Evolutionary conservation across 1,140 invertebrate genomes (phyloP), one percentile per base, ranked within the genome.

Genomic region (Drosophila nebulosa): DNA sequence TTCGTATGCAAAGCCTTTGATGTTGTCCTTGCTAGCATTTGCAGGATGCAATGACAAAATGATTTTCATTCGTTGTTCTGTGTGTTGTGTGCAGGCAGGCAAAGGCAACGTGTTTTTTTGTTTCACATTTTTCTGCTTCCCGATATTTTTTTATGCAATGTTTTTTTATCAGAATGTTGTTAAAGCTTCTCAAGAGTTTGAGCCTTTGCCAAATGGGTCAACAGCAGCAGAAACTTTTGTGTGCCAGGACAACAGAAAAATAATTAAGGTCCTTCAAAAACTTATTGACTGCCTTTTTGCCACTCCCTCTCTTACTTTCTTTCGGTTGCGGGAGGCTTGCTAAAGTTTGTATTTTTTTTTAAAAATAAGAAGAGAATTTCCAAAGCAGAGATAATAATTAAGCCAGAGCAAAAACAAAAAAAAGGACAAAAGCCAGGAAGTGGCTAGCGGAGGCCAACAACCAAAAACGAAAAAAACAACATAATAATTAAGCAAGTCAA

Each of bases 1-100:
- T 85, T 85, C 69, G 66, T 85, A 88, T 85, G 81, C 81, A 85
- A 85, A 85, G 81, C 78, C 83, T 85, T 86, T 85, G 81, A 85
- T 85, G 81, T 74, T 78, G 81, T 81, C 83, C 83, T 85, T 86
- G 77, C 16, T 52, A 18, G 26, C 52, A n/a, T 16, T 55, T 16
- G 14, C 26, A 55, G 26, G n/a, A 55, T 55, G 52, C 52, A 55
- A 55, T 55, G 52, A 30, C 26, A 27, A 53, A 53, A 53, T 53
- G 26, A 30, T 26, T 53, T 42, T 59, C 53, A 16, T 56, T 56
- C 16, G 26, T 27, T 12, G 14, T 30, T n/a, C 5, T 55, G 52
- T 42, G 39, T 42, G 39, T 42, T 42, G 39, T 42, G 39, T 42
- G 39, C 36, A 39, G 39, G 39, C 39, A 42, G 26, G n/a, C n/a